Evolutionary conservation across 1,140 invertebrate species (phyloP), one percentile per base, ranked within the genome.

Genomic region (Calephelis virginiensis): DNA sequence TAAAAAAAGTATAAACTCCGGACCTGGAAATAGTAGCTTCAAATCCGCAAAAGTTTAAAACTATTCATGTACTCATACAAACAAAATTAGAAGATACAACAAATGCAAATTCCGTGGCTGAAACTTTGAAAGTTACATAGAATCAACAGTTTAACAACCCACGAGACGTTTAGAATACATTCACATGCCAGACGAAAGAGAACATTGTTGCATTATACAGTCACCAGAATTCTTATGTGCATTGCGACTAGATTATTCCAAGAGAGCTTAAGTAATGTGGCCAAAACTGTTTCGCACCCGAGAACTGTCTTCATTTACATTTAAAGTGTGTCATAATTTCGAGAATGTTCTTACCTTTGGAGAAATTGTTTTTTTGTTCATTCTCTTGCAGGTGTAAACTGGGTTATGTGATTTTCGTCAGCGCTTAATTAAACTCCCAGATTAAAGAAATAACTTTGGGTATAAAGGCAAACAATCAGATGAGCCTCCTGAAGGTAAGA

Each of bases 121-220:
- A 17, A 56, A 37, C 50, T 56, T 37, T 37, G 17, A 56, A 28
- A 56, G 28, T 28, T 56, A 56, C 50, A 50, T 64, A 53, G 28
- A 50, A 43, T 47, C 63, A 73, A 45, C 65, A 70, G 67, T 70
- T 65, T 63, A 56, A 53, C 56, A 64, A 46, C 71, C 65, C 65
- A 50, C 66, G 65, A 63, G 65, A 67, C 59, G 50, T 61, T 67
- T 64, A 62, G 60, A 64, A 60, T 50, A 12, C 61, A 46, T 17
- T 56, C 38, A 28, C 53, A 64, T 64, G 11, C 49, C 40, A 50
- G 28, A 47, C 40, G 43, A 14, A 28, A 12, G 10, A 14, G 63
- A 14, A 64, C 63, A 64, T 64, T 67, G 63, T 61, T 68, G 66
- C 70, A 71, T 68, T 68, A 64, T 68, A 59, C 43, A 68, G 66